phyloP scores from a whole-genome alignment of 2,113 vertebrate genomes.

The Alexandromys fortis region DNA sequence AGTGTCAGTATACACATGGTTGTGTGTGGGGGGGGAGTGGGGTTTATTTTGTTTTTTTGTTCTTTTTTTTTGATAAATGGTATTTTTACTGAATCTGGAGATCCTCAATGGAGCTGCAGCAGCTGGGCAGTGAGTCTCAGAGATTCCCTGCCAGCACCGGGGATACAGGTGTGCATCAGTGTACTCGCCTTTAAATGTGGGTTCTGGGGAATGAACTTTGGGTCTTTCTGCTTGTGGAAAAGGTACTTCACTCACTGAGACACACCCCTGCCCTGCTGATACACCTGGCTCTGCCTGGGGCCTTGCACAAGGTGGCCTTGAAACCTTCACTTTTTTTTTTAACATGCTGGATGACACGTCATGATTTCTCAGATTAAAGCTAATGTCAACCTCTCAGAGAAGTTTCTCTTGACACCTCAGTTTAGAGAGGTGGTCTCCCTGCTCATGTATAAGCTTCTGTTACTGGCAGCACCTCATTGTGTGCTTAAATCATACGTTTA shows the following conservation, averaged over 20 bases:
- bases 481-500: conserved; percentile 16
- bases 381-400: background rate
- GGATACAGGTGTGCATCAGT: background rate
- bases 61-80: background rate
- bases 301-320: background rate
- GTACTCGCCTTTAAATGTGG: background rate
- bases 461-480: background rate
- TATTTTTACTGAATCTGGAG: background rate
- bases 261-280: too few relatives aligned
- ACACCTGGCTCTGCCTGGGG: background rate
- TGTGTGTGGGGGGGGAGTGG: background rate
- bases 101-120: too few relatives aligned
- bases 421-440: background rate
- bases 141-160: background rate
- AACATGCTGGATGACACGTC: background rate
- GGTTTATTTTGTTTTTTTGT: too few relatives aligned
- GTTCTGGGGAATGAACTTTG: background rate
- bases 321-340: background rate
- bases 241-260: background rate
- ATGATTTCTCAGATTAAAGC: background rate
- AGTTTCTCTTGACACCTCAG: background rate
- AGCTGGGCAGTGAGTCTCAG: background rate
- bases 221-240: background rate
- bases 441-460: background rate
- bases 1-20: background rate